Conservation (phyloP, 2,797 vertebrate genomes). For the Pseudochromis fuscus region DNA sequence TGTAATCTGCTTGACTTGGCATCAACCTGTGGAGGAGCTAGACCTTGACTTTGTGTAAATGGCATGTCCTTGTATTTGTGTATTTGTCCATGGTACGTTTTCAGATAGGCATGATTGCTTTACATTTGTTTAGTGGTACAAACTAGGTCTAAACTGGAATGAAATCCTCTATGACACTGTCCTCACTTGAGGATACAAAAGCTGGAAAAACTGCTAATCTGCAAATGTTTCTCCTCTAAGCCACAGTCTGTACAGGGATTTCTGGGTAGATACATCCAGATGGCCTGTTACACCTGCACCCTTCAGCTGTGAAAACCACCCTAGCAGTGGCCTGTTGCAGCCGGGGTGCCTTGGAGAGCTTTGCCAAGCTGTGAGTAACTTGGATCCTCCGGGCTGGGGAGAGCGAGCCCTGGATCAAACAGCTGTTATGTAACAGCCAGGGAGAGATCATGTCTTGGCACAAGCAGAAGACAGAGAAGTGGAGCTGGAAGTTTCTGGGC, state of each 20-base stretch:
- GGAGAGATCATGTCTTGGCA: constrained; percentile 52
- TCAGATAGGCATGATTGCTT: not conserved
- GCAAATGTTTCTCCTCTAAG: not conserved
- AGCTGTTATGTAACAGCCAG: constrained; percentile 49
- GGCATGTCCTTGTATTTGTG: constrained; percentile 1
- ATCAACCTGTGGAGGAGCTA: constrained; percentile 20
- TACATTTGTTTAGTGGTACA: not conserved
- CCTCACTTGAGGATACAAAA: not conserved
- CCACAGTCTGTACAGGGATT: not conserved
- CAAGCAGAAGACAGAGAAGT: constrained; percentile 30
- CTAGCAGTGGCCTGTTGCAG: not conserved
- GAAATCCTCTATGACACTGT: not conserved
- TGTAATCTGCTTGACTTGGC: constrained; percentile 46
- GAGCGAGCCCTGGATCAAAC: constrained; percentile 34
- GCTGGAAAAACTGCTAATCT: not conserved
- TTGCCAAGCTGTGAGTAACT: constrained; percentile 9
- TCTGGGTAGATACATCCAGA: not conserved
- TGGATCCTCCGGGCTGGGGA: constrained; percentile 12
- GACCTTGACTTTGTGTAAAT: constrained; percentile 48
- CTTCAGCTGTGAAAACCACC: constrained; percentile 42
- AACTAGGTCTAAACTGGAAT: not conserved
- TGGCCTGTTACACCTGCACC: constrained; percentile 30
- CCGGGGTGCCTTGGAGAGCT: constrained; percentile 17
- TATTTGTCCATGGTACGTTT: not conserved
- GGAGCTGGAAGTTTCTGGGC: constrained; percentile 42